Evolutionary conservation across 2,888 invertebrate species (phyloP), one percentile per base, ranked within the genome.

Genomic region (Stramonita haemastoma): DNA sequence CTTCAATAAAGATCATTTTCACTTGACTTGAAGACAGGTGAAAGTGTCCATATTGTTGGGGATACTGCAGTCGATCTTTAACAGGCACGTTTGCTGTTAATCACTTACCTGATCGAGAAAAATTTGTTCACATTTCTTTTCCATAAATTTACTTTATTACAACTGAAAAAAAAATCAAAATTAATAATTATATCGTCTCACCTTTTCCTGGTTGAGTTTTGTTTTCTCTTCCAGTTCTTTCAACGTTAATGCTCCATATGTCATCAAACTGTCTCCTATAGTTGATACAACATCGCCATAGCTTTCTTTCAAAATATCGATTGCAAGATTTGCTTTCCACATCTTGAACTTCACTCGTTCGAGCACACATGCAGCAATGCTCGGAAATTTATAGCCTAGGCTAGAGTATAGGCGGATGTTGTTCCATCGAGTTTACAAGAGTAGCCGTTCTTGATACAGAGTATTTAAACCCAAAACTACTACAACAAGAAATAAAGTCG

Each of bases 221-320:
- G 97, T 97, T 81, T 97, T 96, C 92, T 97, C 97, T 17, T 97
- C 96, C 89, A 98, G 97, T 93, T 97, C 96, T 19, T 96, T 95
- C 34, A 98, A 96, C 11, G 97, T 97, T 95, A 97, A 97, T n/a
- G 97, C 96, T 26, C 98, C 98, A 95, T 97, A 97, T 90, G 97
- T 97, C 94, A 97, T 97, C 88, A 98, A 96, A 95, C 97, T 97
- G 91, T 97, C 96, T 0, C 97, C 98, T 13, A 98, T 97, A 95
- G 97, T 96, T 94, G 98, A 97, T 0, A 98, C 97, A 90, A 97
- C 97, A 93, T 97, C 97, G 32, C 98, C 98, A 96, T 98, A 98
- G 96, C 98, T 97, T 96, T 98, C 98, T 88, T 97, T 96, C 88
- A 98, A 88, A 89, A 95, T 92, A 88, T 92, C 92, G 66, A 91